phyloP scores from a whole-genome alignment of 2,888 invertebrate species.

The Erynnis tages region DNA sequence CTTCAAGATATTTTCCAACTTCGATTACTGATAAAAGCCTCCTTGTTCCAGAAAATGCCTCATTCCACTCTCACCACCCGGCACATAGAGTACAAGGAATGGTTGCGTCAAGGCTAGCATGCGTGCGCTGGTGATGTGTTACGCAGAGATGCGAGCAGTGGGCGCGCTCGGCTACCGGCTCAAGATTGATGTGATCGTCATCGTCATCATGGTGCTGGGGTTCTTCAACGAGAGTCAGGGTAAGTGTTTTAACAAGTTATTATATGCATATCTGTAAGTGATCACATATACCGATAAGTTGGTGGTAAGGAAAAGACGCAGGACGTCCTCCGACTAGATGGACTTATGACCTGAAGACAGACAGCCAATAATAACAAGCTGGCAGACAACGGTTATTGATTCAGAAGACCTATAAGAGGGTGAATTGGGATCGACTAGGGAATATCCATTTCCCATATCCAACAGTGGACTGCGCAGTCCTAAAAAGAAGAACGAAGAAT shows the following conservation, averaged over 20 bases:
- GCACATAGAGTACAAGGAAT: slow-evolving; percentile 55
- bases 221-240: slow-evolving; percentile 74
- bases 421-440: no score
- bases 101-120: slow-evolving; percentile 63
- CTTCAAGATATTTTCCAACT: background rate
- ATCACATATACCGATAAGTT: no score
- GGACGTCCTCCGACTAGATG: no score
- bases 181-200: slow-evolving; percentile 61
- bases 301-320: no score
- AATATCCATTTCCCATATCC: no score
- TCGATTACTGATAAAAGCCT: background rate
- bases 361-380: no score
- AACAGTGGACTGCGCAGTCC: no score
- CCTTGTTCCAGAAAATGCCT: slow-evolving; percentile 62
- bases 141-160: slow-evolving; percentile 51
- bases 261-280: no score
- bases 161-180: slow-evolving; percentile 61
- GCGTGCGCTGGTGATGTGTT: slow-evolving; percentile 44
- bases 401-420: no score
- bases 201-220: slow-evolving; percentile 66
- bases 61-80: slow-evolving; percentile 39
- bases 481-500: no score
- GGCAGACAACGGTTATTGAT: no score
- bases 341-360: no score
- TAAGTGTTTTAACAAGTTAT: slow-evolving; percentile 30